A percentile compares a stretch with the other conserved stretches of the same genome.
Conservation (phyloP, 2,797 vertebrate genomes). For the Enteromius paludinosus region DNA sequence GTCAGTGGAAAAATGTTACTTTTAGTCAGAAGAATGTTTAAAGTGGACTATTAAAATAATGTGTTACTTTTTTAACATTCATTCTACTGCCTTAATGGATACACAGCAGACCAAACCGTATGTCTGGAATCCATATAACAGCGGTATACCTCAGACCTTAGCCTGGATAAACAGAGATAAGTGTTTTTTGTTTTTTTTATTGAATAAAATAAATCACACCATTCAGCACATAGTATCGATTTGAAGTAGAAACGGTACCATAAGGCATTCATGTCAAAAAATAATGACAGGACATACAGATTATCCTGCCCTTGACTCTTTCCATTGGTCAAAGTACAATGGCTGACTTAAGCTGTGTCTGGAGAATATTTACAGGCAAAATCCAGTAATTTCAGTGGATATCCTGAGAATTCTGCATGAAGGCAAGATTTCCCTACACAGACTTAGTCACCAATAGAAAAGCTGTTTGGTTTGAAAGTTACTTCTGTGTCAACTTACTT, state of each 20-base stretch:
- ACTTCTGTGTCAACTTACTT: neutral
- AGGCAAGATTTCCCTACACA: neutral
- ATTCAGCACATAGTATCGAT: neutral
- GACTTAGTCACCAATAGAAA: neutral
- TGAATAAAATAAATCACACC: slow-evolving; percentile 15
- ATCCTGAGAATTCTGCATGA: neutral
- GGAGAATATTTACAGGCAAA: neutral
- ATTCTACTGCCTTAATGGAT: neutral
- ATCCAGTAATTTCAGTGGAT: neutral
- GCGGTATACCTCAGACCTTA: neutral
- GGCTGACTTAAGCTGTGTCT: neutral
- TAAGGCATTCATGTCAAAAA: too few relatives aligned
- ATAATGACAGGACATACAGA: neutral
- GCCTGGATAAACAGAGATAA: slow-evolving; percentile 15
- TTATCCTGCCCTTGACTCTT: neutral
- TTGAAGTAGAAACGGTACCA: neutral
- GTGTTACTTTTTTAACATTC: neutral
- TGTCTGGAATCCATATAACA: neutral
- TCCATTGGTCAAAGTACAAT: neutral
- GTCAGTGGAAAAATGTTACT: neutral
- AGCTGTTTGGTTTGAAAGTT: neutral
- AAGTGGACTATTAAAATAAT: neutral
- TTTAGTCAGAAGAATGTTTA: neutral
- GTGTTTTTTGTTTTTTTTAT: neutral
- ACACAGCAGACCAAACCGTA: neutral